phyloP scores from a whole-genome alignment of 92 coral and sea anemone genomes.

The Galaxea fascicularis region DNA sequence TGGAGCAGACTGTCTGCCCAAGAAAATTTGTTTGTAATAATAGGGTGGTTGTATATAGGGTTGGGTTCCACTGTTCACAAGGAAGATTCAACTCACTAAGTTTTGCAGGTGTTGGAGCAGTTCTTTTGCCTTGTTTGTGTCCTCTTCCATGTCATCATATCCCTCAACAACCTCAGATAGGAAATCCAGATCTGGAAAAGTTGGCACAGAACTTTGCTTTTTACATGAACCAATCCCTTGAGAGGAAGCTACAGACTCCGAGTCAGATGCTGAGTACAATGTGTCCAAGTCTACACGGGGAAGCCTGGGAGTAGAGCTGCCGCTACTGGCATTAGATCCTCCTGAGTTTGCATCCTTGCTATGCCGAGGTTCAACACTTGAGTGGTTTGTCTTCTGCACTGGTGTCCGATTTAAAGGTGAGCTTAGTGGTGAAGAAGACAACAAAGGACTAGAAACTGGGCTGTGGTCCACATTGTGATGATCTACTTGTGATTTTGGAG shows the following conservation, averaged over 20 bases:
- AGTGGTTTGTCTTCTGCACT: conserved; percentile 45
- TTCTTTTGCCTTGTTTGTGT: conserved; percentile 66
- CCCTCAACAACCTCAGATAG: conserved; percentile 74
- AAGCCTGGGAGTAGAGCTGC: conserved; percentile 72
- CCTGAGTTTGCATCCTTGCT: conserved; percentile 53
- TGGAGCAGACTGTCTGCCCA: too few species aligned
- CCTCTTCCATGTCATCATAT: conserved; percentile 89
- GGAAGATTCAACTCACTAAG: conserved; percentile 68
- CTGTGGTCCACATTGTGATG: conserved; percentile 30
- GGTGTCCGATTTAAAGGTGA: conserved; percentile 43
- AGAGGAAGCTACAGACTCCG: conserved; percentile 68
- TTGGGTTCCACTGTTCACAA: too few species aligned
- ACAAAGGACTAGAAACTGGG: conserved; percentile 3
- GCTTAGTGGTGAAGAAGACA: conserved; percentile 60
- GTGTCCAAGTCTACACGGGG: conserved; percentile 27
- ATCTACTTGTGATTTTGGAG: conserved; percentile 41
- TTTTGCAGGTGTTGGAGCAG: conserved; percentile 76
- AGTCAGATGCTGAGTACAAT: conserved; percentile 50
- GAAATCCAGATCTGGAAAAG: conserved; percentile 60
- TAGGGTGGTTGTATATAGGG: too few species aligned
- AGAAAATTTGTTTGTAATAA: too few species aligned
- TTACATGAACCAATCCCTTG: neutral
- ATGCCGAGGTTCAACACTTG: conserved; percentile 51
- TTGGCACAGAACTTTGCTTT: neutral
- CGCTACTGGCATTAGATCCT: conserved; percentile 78